phyloP scores from a whole-genome alignment of 1,140 invertebrate species.

The Drosophila mayri region DNA sequence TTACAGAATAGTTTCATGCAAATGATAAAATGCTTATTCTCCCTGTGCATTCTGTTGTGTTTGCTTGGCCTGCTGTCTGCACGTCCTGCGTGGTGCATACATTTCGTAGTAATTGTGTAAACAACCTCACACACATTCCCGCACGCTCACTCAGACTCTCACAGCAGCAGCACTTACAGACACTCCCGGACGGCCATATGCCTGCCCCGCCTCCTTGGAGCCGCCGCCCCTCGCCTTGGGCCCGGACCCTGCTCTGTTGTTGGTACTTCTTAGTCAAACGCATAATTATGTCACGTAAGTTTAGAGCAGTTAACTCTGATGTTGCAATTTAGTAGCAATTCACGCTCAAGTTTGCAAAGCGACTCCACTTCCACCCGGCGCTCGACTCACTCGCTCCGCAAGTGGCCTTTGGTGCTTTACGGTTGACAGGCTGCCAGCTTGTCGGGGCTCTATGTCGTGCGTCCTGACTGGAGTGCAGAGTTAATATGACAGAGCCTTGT shows the following conservation, averaged over 20 bases:
- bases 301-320: constrained; percentile 80
- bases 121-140: constrained; percentile 49
- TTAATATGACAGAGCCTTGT: constrained; percentile 72
- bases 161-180: constrained; percentile 40
- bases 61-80: constrained; percentile 63
- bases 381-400: constrained; percentile 18
- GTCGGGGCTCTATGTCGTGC: constrained; percentile 37
- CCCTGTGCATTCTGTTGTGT: constrained; percentile 26
- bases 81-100: constrained; percentile 74
- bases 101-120: constrained; percentile 78
- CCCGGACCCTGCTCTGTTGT: constrained; percentile 22
- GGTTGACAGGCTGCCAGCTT: constrained; percentile 58
- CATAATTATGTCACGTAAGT: constrained; percentile 84
- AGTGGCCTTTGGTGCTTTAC: constrained; percentile 66
- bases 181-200: constrained; percentile 62
- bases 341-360: constrained; percentile 65
- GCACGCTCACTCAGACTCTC: constrained; percentile 7
- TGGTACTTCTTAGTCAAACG: constrained; percentile 71
- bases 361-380: constrained; percentile 12
- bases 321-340: constrained; percentile 79
- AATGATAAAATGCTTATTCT: constrained; percentile 1
- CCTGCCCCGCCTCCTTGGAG: constrained; percentile 26
- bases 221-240: constrained; percentile 4
- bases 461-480: constrained; percentile 33
- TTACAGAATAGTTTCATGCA: not conserved